Evolutionary conservation across 2,888 invertebrate genomes (phyloP), one percentile per base, ranked within the genome.

Genomic region (Dolichomitus sp.): DNA sequence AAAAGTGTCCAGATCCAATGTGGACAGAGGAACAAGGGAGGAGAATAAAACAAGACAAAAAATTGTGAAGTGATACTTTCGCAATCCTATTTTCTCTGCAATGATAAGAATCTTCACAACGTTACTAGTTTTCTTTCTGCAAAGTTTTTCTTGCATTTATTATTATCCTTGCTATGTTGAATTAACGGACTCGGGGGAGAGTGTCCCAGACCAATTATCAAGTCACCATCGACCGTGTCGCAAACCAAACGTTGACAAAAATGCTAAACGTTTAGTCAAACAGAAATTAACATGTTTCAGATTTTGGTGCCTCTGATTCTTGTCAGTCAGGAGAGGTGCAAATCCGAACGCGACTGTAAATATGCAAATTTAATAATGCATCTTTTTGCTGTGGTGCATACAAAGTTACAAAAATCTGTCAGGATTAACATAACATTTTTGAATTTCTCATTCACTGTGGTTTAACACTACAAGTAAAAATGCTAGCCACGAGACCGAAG

Each of bases 231-330:
- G 68, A 68, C 33, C 19, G 5, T 37, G 7, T 59, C 48, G 7
- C 7, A 59, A 17, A 27, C 37, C 23, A n/a, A 59, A 48, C 69
- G 68, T 69, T 61, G 76, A 69, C 37, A 30, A 23, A 69, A 68
- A 69, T 50, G 76, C 61, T 69, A 76, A 76, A n/a, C 59, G 68
- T 50, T 27, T 9, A 9, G 30, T 27, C 50, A 76, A 76, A 76
- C 50, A 68, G 59, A 45, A 76, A 50, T 76, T 68, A 17, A 50
- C 68, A 61, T 69, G 45, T 69, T 69, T 59, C 37, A 9, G 59
- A 59, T 37, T 59, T 54, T 14, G 27, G 54, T 27, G 54, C 54
- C 54, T 12, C 27, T 5, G 54, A 12, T 12, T 27, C 27, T 12
- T 14, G 54, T 27, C 54, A 12, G 11, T 14, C 37, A 5, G 11